These are phyloP conservation scores for Otocyon megalotis DNA, from an alignment of 2,113 vertebrate species.

Conservation along the genomic window DNA sequence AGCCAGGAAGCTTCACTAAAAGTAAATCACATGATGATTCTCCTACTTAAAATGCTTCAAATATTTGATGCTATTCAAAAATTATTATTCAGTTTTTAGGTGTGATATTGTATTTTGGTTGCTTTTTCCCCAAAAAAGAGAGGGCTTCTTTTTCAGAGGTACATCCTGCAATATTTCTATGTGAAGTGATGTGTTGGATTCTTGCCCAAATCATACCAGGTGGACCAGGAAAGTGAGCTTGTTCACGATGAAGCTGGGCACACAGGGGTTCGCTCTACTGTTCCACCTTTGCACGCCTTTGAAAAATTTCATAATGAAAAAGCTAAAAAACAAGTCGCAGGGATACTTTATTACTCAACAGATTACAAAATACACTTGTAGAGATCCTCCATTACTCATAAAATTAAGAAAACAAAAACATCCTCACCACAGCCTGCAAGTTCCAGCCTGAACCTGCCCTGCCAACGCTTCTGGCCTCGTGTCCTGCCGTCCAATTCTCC, in stretches of 20 bases:
- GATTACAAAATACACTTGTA: not conserved
- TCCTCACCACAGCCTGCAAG: not conserved
- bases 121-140: not conserved
- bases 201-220: not conserved
- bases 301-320: not conserved
- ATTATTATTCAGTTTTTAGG: not conserved
- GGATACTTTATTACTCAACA: slow-evolving; percentile 14
- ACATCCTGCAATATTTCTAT: not conserved
- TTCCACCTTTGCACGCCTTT: not conserved
- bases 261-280: accelerated
- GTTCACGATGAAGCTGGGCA: accelerated
- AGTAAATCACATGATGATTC: not conserved
- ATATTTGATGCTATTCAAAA: not conserved
- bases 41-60: not conserved
- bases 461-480: accelerated
- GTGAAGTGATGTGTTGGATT: not conserved
- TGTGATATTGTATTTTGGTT: not conserved
- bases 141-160: not conserved
- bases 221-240: not conserved
- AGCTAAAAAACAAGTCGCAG: not conserved
- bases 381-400: slow-evolving; percentile 32
- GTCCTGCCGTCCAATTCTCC: accelerated
- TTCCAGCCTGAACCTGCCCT: not conserved
- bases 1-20: not conserved
- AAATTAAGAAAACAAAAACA: not conserved